Evolutionary conservation across 2,797 vertebrate species (phyloP).

Genomic region (Phoeniculus purpureus): DNA sequence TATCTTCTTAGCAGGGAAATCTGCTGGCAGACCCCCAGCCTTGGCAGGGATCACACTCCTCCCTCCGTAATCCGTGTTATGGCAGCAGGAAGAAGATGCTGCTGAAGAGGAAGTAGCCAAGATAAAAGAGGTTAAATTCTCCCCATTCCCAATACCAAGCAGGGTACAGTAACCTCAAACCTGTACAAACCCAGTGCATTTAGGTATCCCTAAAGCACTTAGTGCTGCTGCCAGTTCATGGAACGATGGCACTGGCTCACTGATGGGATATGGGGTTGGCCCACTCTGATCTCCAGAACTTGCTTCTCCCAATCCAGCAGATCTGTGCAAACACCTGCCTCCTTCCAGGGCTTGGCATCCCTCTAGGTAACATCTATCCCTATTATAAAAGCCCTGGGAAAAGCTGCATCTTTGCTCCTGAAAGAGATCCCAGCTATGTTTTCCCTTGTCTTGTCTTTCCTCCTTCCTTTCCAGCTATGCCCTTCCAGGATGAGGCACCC

Average conservation of each 20-base stretch:
- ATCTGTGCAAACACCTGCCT: not conserved
- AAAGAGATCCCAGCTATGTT: not conserved
- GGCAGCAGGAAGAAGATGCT: not conserved
- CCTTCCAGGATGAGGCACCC: rapidly evolving
- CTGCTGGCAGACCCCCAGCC: not conserved
- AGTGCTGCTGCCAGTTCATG: not conserved
- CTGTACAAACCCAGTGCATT: rapidly evolving
- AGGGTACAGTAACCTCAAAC: not conserved
- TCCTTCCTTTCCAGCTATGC: not conserved
- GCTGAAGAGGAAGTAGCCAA: not conserved
- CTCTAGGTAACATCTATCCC: not conserved
- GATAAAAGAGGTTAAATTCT: not conserved
- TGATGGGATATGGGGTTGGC: not conserved
- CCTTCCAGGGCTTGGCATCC: not conserved
- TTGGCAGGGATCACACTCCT: not conserved
- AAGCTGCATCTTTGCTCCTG: not conserved
- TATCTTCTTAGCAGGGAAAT: not conserved
- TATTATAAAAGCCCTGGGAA: not conserved
- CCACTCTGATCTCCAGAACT: not conserved
- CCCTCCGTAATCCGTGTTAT: not conserved
- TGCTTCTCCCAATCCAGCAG: not conserved
- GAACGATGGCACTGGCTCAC: not conserved
- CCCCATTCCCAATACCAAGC: not conserved
- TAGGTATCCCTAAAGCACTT: not conserved
- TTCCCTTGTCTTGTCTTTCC: not conserved